Evolutionary conservation across 2,888 invertebrate species (phyloP), one percentile per base, ranked within the genome.

Genomic region (Acanthosepion pharaonis): DNA sequence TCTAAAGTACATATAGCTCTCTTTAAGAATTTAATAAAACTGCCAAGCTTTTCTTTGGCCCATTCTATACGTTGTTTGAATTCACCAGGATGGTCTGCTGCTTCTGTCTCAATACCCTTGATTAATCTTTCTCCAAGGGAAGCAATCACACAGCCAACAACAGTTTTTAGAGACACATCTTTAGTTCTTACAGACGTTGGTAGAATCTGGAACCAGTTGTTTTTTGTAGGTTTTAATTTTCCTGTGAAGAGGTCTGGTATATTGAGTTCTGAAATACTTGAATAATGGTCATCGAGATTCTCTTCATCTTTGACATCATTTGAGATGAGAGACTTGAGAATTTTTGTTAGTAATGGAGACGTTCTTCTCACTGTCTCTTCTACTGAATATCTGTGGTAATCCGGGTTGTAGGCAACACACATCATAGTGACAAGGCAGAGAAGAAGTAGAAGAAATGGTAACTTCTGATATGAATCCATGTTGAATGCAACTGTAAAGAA

Each of bases 91-190:
- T 92, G 51, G n/a, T 92, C 15, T 23, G 28, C 25, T 25, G 92
- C 92, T 25, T 92, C 92, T 3, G 23, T 49, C n/a, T 92, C 92
- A 49, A 92, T 28, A 1, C 51, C 15, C 51, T 92, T 92, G n/a
- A 92, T 23, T 23, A 92, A 51, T 15, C 49, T 25, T 92, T 92
- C 92, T 9, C 92, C 92, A 25, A 92, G 51, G 18, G 92, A 51
- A 92, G 92, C 92, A 51, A 92, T 92, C 51, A 92, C 92, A 51
- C 92, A 92, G 51, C 92, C 92, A 25, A 92, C 92, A 49, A 92
- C 25, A 23, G 92, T 92, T 51, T 28, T 92, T 18, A 92, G 8
- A 48, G 92, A 92, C 28, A 92, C 92, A 25, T 92, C 92, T 51
- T 92, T 92, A 8, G 92, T 92, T 28, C 25, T n/a, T 2, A 92